Conservation (phyloP, 2,113 vertebrate species). For the Sylvilagus bachmani region DNA sequence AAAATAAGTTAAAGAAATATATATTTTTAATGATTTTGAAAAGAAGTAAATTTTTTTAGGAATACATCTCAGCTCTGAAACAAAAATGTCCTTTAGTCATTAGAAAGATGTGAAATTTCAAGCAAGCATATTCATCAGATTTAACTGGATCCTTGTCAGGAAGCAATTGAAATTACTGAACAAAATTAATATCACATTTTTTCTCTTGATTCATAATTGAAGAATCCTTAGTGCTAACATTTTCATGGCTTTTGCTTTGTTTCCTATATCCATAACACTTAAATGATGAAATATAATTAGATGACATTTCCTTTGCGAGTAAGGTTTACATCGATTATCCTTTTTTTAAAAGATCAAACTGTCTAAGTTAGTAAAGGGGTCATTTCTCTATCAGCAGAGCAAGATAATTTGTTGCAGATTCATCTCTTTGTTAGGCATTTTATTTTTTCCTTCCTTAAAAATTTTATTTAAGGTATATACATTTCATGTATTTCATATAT, state of each 20-base stretch:
- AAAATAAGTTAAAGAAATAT: neutral
- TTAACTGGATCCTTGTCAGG: neutral
- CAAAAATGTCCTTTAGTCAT: neutral
- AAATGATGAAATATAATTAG: conserved; percentile 26
- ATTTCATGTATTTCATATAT: too few species aligned
- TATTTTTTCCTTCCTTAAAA: neutral
- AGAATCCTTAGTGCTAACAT: neutral
- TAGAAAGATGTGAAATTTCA: neutral
- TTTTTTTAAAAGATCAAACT: neutral
- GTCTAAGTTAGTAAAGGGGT: neutral
- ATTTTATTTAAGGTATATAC: too few species aligned
- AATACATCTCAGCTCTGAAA: neutral
- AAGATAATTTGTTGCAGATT: neutral
- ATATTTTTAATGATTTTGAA: neutral
- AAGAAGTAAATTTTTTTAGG: neutral
- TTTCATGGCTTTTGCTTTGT: neutral
- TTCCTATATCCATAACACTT: neutral
- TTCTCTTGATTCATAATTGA: neutral
- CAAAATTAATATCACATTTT: neutral
- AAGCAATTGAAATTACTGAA: neutral
- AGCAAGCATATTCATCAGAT: neutral
- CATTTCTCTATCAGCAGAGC: neutral
- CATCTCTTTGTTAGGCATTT: neutral
- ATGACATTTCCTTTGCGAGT: conserved; percentile 30
- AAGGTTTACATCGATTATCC: neutral